phyloP scores from a whole-genome alignment of 2,888 invertebrate species.

The Drosophila mimetica region DNA sequence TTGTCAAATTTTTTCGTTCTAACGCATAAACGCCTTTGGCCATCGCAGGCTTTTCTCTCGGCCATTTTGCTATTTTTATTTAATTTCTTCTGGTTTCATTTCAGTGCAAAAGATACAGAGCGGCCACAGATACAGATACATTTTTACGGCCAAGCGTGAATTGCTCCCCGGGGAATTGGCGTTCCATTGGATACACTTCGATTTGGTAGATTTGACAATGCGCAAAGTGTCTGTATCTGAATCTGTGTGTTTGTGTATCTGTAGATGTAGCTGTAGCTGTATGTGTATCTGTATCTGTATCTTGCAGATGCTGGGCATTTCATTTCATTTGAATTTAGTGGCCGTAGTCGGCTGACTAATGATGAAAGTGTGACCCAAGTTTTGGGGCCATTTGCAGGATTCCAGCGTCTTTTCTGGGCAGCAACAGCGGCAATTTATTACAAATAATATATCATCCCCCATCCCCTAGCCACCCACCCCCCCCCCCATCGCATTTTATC shows the following conservation, averaged over 20 bases:
- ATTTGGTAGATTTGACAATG: conserved; percentile 73
- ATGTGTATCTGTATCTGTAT: conserved; percentile 16
- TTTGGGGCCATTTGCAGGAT: conserved; percentile 67
- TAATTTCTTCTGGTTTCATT: conserved; percentile 53
- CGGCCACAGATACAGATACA: conserved; percentile 31
- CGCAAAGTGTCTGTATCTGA: conserved; percentile 43
- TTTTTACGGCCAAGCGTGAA: conserved; percentile 65
- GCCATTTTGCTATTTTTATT: conserved; percentile 65
- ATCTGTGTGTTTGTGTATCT: conserved; percentile 5
- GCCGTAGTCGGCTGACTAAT: conserved; percentile 61
- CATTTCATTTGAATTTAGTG: conserved; percentile 61
- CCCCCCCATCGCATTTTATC: conserved; percentile 3
- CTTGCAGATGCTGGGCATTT: conserved; percentile 28
- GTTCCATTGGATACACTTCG: conserved; percentile 75
- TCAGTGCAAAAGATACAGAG: conserved; percentile 7
- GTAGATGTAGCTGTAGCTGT: no score
- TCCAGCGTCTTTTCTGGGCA: conserved; percentile 33
- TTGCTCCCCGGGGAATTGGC: conserved; percentile 74
- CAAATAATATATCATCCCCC: conserved; percentile 81
- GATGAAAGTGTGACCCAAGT: conserved; percentile 72
- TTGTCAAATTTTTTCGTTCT: background rate
- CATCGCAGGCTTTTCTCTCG: conserved; percentile 22
- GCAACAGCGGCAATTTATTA: conserved; percentile 77
- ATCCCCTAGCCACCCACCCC: background rate
- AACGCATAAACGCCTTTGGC: conserved; percentile 19